These are phyloP conservation scores for Leucosticte australis DNA, from an alignment of 2,113 vertebrate genomes.

Conservation along the genomic window DNA sequence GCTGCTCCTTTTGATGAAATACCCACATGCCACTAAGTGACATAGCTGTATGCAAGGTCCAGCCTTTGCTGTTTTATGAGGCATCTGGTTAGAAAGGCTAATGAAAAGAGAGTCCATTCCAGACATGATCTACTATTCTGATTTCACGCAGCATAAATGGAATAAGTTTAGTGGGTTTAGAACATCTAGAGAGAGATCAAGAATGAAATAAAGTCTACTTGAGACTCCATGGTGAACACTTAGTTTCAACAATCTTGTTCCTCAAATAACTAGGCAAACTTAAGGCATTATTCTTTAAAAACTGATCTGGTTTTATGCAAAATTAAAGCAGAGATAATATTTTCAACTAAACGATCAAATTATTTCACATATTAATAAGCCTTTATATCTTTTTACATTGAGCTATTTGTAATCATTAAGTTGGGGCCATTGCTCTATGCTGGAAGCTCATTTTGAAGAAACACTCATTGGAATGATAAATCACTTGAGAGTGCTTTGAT, in stretches of 20 bases:
- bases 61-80: neutral
- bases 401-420: neutral
- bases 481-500: neutral
- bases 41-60: neutral
- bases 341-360: neutral
- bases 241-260: neutral
- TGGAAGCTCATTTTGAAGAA: neutral
- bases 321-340: neutral
- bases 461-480: neutral
- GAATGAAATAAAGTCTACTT: neutral
- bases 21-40: fast-evolving
- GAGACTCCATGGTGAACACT: neutral
- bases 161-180: neutral
- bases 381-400: neutral
- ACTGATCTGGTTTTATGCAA: neutral
- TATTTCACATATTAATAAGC: neutral
- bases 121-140: neutral
- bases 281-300: neutral
- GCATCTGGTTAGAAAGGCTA: neutral
- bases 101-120: neutral
- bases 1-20: neutral
- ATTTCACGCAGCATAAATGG: neutral
- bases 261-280: neutral
- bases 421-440: neutral
- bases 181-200: neutral